Conservation (phyloP, 2,888 invertebrate species). For the Eupithecia exiguata region DNA sequence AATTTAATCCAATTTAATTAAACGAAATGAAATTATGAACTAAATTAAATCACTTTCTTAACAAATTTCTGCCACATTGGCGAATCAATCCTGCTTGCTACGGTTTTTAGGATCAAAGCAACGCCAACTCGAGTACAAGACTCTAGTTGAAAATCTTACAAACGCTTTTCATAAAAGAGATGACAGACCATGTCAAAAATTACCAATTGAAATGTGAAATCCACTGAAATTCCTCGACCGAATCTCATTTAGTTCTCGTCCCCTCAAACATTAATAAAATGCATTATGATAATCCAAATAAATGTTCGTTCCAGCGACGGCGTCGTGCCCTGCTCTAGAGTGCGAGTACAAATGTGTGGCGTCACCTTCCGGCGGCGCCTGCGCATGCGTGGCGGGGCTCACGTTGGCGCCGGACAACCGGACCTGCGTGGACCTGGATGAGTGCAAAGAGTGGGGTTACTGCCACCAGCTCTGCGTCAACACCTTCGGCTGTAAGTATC, state of each 20-base stretch:
- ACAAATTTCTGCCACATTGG: too few relatives aligned
- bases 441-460: constrained; percentile 95
- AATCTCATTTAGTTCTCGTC: not conserved
- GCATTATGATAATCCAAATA: not conserved
- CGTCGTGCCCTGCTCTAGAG: constrained; percentile 91
- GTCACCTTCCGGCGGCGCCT: constrained; percentile 94
- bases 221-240: not conserved
- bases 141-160: not conserved
- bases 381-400: constrained; percentile 94
- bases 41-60: too few relatives aligned
- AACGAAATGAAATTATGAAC: too few relatives aligned
- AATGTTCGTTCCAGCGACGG: constrained; percentile 84
- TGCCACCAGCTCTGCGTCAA: constrained; percentile 98
- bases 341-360: constrained; percentile 97
- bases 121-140: not conserved
- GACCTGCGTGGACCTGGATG: constrained; percentile 95
- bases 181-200: not conserved
- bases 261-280: not conserved
- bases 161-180: not conserved
- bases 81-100: too few relatives aligned
- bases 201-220: not conserved
- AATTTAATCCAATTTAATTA: too few relatives aligned
- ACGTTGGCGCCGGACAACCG: constrained; percentile 92
- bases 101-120: too few relatives aligned
- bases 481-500: constrained; percentile 86